Evolutionary conservation across 30 jellyfish, hydroid and myxozoan species (phyloP).

Genomic region (Rhopilema esculentum): DNA sequence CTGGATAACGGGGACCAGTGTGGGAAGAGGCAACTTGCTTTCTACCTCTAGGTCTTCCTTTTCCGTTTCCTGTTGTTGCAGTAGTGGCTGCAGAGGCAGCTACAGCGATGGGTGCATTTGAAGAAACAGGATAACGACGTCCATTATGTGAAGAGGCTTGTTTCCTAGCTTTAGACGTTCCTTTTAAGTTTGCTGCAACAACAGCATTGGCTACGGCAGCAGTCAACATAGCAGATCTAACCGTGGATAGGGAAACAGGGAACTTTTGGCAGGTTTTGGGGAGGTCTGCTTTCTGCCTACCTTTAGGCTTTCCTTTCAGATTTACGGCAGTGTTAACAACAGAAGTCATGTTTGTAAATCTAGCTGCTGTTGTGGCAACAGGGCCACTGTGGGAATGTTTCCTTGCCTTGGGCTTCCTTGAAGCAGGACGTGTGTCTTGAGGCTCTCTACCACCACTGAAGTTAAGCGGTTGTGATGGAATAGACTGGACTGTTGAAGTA

Average conservation of each 20-base stretch:
- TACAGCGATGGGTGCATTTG: background rate
- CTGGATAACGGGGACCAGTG: no score
- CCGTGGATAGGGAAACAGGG: background rate
- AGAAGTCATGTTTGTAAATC: background rate
- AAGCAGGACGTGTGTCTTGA: no score
- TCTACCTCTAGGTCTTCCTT: background rate
- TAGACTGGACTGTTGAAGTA: background rate
- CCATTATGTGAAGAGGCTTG: background rate
- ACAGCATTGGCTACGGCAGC: background rate
- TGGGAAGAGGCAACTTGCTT: no score
- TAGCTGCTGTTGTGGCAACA: background rate
- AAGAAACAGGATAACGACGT: background rate
- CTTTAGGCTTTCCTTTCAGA: background rate
- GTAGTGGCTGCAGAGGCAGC: background rate
- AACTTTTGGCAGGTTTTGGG: background rate
- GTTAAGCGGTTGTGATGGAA: no score
- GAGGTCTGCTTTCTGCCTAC: background rate
- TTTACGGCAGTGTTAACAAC: background rate
- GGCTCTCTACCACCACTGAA: no score
- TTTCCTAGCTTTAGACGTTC: background rate
- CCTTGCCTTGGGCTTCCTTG: no score
- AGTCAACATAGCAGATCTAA: background rate
- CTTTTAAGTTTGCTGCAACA: background rate
- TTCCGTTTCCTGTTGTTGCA: background rate
- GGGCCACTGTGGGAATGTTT: background rate